Evolutionary conservation across 2,888 invertebrate species (phyloP).

Genomic region (Nephrotoma guestfalica): DNA sequence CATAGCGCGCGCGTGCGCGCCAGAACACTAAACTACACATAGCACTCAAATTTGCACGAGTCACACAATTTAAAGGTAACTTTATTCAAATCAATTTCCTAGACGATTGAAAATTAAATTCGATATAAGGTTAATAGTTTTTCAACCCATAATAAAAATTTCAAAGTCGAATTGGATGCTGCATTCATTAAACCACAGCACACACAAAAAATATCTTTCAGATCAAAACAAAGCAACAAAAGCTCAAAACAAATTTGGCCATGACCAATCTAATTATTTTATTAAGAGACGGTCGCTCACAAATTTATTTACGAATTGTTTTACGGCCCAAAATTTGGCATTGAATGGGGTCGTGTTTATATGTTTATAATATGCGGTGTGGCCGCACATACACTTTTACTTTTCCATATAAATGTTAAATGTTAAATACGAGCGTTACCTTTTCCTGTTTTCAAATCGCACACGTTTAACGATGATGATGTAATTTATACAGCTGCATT

Average conservation of each 20-base stretch:
- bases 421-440: background rate
- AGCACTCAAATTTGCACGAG: background rate
- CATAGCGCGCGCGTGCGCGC: background rate
- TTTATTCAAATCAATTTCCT: background rate
- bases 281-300: background rate
- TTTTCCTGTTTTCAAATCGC: background rate
- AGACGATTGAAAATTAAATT: background rate
- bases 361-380: background rate
- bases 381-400: background rate
- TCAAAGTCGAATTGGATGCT: background rate
- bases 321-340: background rate
- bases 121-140: background rate
- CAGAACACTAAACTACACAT: background rate
- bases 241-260: background rate
- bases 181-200: background rate
- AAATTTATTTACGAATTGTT: background rate
- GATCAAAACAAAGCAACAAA: background rate
- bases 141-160: background rate
- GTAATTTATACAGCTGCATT: background rate
- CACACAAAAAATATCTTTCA: background rate
- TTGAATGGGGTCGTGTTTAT: background rate
- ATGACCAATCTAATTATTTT: background rate
- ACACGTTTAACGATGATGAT: background rate
- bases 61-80: background rate
- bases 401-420: background rate